Base-by-base conservation (phyloP, 2,888 invertebrate genomes). In the Sinodicranocentrus sp. region DNA sequence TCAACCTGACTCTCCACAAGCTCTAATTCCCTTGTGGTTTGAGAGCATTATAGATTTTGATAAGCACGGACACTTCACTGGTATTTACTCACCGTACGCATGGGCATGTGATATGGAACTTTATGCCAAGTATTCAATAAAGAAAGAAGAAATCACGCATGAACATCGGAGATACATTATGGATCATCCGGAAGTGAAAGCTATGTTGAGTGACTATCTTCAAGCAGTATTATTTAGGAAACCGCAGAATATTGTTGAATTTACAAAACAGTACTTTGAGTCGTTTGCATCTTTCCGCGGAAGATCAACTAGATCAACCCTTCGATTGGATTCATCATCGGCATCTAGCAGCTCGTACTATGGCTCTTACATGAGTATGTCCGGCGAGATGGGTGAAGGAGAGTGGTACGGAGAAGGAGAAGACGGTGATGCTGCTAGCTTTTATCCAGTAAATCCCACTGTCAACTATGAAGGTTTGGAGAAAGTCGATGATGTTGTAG, bases 21-120 rank as follows among this genome's bases (percentile, higher is more conserved):
- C 88, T 1, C 44, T 88, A 70, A 86, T 88, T 54, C 88, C 88
- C 15, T 76, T 88, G 0, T 88, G 88, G 88, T 88, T 87, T 52
- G 85, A 87, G 72, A 84, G 86, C 13, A 84, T 85, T 8, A 59
- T 44, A 3, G 82, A 82, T 21, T 75, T 84, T 10, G 85, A 85
- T 25, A 86, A 86, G 33, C 54, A 84, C 15, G 87, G 85, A 13
- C 83, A 75, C n/a, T 73, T 83, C 33, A 68, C 65, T 13, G 76
- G 65, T 6, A 19, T 39, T 2, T 79, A 82, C 25, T 71, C 87
- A 48, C 79, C 87, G 15, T 72, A 79, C 76, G 52, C 77, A 54
- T 82, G 88, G 88, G 87, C 86, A 8, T 88, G 88, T 85, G 88
- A 88, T 61, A 65, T 80, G 39, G 88, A 88, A 33, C 70, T 88